Evolutionary conservation across 2,888 invertebrate species (phyloP).

Genomic region (Dendrolimus houi): DNA sequence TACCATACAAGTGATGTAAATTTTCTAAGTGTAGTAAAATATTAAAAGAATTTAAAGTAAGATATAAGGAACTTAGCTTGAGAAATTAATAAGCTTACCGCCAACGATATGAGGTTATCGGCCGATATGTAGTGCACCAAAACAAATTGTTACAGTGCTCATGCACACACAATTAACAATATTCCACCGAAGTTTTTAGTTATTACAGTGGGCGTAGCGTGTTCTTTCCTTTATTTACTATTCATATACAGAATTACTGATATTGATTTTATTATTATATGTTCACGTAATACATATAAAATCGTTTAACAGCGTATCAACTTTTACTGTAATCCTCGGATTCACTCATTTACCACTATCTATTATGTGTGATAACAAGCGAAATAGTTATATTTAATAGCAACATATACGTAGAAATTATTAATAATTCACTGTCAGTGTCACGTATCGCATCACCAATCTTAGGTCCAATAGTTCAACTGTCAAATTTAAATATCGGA

Average conservation of each 20-base stretch:
- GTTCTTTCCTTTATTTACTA: slow-evolving; percentile 32
- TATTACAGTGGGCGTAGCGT: slow-evolving; percentile 30
- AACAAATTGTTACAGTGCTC: slow-evolving; percentile 3
- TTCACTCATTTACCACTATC: slow-evolving; percentile 25
- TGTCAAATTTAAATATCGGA: too few species aligned
- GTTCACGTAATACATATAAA: slow-evolving; percentile 6
- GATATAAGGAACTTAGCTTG: too few species aligned
- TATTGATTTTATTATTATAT: slow-evolving; percentile 30
- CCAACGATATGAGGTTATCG: not conserved
- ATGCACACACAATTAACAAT: slow-evolving; percentile 25
- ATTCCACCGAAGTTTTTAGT: slow-evolving; percentile 22
- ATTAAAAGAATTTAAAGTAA: too few species aligned
- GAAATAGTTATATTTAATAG: too few species aligned
- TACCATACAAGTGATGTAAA: too few species aligned
- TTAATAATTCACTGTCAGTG: too few species aligned
- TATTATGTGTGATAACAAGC: slow-evolving; percentile 16
- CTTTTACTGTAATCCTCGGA: slow-evolving; percentile 25
- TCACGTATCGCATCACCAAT: too few species aligned
- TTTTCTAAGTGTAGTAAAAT: too few species aligned
- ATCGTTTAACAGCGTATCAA: slow-evolving; percentile 12
- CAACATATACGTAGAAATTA: too few species aligned
- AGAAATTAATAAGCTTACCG: not conserved
- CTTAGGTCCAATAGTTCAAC: too few species aligned
- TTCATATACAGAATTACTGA: slow-evolving; percentile 25
- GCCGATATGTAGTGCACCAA: not conserved